Percentiles rank a stretch among this genome's conserved stretches.
Conservation (phyloP, 2,888 invertebrate genomes). For the Chirona hameri region DNA sequence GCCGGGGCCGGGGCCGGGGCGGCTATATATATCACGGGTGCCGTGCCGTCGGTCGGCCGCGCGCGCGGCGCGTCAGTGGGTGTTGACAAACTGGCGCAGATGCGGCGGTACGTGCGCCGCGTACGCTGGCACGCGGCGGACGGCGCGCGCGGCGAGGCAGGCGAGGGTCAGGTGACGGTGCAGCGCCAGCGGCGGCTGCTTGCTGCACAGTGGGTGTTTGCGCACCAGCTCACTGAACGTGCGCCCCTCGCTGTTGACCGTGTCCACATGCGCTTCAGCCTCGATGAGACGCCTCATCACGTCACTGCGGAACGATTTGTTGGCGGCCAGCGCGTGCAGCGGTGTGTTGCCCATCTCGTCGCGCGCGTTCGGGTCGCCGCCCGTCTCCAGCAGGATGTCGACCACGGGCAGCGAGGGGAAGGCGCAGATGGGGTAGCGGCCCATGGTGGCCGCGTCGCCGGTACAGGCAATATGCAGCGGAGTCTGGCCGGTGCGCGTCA, state of each 20-base stretch:
- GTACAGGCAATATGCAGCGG: conserved; percentile 74
- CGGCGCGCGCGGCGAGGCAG: conserved; percentile 79
- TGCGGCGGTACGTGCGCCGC: conserved; percentile 6
- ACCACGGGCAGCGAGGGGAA: conserved; percentile 68
- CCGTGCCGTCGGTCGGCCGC: not conserved
- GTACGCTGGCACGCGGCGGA: conserved; percentile 48
- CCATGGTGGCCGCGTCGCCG: conserved; percentile 63
- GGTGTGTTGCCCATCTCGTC: conserved; percentile 85
- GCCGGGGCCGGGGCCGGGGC: not conserved
- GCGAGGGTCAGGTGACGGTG: conserved; percentile 69
- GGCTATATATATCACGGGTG: not conserved
- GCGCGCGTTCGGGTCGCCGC: conserved; percentile 62
- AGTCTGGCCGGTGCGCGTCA: conserved; percentile 47
- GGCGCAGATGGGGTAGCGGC: conserved; percentile 65
- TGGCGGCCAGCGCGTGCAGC: conserved; percentile 71
- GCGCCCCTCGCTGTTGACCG: conserved; percentile 69
- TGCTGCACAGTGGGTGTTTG: conserved; percentile 3
- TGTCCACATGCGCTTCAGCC: conserved; percentile 80
- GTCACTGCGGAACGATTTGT: conserved; percentile 64
- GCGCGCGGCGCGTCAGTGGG: conserved; percentile 14
- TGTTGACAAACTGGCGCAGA: conserved; percentile 4
- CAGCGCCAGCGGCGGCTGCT: conserved; percentile 27
- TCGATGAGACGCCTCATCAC: conserved; percentile 69
- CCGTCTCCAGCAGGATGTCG: conserved; percentile 56
- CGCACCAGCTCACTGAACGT: conserved; percentile 63